Percentiles rank a stretch among this genome's conserved stretches.
Evolutionary conservation across 2,797 vertebrate species (phyloP).

Genomic region (Lutjanus argentimaculatus): DNA sequence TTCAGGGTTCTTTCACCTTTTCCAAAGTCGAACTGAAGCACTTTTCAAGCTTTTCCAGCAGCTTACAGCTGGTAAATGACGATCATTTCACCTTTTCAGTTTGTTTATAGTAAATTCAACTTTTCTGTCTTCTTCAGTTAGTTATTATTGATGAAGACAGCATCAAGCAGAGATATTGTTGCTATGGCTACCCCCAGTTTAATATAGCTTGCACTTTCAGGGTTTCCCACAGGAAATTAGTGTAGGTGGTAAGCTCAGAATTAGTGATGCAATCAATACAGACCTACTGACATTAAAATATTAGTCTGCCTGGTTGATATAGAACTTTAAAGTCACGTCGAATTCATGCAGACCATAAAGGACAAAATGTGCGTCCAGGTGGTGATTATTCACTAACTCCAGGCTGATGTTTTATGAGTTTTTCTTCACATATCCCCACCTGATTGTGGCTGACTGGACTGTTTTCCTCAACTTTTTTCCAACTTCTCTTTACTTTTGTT

Average conservation of each 20-base stretch:
- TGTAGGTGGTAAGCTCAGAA: neutral
- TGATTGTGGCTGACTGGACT: neutral
- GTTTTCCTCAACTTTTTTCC: too few relatives aligned
- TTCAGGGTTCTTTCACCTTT: too few relatives aligned
- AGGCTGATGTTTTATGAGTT: neutral
- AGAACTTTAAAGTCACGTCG: neutral
- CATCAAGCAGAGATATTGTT: neutral
- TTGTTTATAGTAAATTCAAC: too few relatives aligned
- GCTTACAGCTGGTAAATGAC: too few relatives aligned
- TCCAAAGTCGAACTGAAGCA: too few relatives aligned
- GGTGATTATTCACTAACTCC: neutral
- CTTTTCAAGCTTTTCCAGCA: too few relatives aligned
- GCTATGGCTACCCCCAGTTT: constrained; percentile 5
- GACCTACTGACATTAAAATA: neutral
- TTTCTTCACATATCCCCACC: neutral
- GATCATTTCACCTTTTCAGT: too few relatives aligned
- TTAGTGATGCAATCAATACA: neutral
- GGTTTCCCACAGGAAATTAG: neutral
- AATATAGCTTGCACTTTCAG: neutral
- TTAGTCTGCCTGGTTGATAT: too few relatives aligned
- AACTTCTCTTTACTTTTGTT: neutral
- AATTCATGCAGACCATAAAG: neutral
- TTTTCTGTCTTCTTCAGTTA: neutral
- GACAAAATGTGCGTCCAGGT: neutral
- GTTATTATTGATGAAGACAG: neutral